phyloP scores from a whole-genome alignment of 2,113 vertebrate species.

The Penelope pileata region DNA sequence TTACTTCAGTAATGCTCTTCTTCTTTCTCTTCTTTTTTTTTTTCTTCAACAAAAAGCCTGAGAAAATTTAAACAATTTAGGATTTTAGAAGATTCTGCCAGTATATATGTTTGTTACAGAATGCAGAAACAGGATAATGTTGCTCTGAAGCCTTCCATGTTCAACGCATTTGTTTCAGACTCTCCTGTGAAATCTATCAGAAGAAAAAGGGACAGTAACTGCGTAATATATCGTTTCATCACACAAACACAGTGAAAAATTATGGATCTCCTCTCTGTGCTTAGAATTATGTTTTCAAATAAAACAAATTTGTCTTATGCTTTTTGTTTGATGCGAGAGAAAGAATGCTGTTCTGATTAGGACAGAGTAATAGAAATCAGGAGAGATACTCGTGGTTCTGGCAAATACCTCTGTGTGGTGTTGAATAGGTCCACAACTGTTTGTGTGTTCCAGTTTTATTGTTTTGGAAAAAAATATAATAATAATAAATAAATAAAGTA shows the following conservation, averaged over 20 bases:
- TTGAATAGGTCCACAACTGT: background rate
- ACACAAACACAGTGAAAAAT: constrained; percentile 1
- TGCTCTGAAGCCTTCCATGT: background rate
- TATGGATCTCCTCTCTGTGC: background rate
- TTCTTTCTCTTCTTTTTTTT: background rate
- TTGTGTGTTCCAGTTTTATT: background rate
- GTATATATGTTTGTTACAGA: background rate
- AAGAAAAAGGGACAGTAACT: background rate
- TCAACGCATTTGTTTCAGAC: constrained; percentile 36
- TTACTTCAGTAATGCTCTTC: background rate
- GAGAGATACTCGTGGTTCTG: background rate
- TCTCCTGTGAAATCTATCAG: constrained; percentile 33
- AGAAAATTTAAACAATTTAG: background rate
- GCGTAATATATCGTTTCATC: constrained; percentile 11
- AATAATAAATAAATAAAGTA: background rate
- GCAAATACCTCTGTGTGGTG: background rate
- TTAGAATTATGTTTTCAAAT: background rate
- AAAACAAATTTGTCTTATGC: constrained; percentile 26
- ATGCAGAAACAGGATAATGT: background rate
- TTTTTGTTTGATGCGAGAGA: constrained; percentile 16
- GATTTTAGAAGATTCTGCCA: background rate
- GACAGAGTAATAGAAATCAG: background rate
- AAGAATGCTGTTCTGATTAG: background rate
- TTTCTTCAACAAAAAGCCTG: background rate
- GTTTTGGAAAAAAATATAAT: background rate